A percentile compares a stretch with the other conserved stretches of the same genome.
These are phyloP conservation scores for Cetoscarus ocellatus DNA, from an alignment of 2,797 vertebrate genomes.

Conservation along the genomic window DNA sequence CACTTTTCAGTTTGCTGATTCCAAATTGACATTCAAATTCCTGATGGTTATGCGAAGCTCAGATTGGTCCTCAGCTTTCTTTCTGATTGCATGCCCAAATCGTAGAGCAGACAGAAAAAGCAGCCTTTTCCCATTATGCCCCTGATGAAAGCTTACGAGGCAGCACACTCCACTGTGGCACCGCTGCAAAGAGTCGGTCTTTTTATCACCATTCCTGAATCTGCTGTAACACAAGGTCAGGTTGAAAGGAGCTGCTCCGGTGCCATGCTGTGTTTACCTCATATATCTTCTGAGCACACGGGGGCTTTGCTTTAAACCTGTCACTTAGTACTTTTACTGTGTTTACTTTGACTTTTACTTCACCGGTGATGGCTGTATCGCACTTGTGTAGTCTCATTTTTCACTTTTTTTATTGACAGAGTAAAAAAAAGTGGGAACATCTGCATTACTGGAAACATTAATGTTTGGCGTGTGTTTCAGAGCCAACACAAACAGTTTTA, in stretches of 20 bases:
- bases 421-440: neutral
- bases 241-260: constrained; percentile 25
- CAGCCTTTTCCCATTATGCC: neutral
- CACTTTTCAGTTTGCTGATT: constrained; percentile 10
- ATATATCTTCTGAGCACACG: neutral
- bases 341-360: constrained; percentile 16
- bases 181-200: neutral
- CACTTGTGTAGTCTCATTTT: neutral
- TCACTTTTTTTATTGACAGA: neutral
- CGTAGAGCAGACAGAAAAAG: constrained; percentile 1
- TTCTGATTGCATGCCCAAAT: constrained; percentile 1
- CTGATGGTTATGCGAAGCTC: neutral
- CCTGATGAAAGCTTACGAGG: neutral
- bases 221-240: constrained; percentile 31
- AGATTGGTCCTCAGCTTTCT: neutral
- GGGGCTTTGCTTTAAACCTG: constrained; percentile 4
- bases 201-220: constrained; percentile 23
- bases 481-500: constrained; percentile 1
- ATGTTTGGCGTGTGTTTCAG: neutral
- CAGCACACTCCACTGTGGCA: constrained; percentile 5
- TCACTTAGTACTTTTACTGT: constrained; percentile 12
- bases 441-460: neutral
- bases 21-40: constrained; percentile 1
- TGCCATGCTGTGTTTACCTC: constrained; percentile 10
- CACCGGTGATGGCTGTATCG: neutral